Evolutionary conservation across 2,888 invertebrate genomes (phyloP).

Genomic region (Parnassius orleans): DNA sequence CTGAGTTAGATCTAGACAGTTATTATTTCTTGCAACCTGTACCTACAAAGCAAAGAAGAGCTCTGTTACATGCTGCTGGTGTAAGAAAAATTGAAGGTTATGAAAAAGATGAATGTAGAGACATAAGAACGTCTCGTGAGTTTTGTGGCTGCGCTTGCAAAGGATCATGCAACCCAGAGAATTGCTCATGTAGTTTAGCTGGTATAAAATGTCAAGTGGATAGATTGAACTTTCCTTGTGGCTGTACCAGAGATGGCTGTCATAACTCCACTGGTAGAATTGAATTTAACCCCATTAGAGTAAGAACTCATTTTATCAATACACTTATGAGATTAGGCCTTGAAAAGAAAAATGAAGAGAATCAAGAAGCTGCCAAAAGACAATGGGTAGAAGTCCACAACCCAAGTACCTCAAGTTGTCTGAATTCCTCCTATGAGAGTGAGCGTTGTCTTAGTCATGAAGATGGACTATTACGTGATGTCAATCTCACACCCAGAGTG

Average conservation of each 20-base stretch:
- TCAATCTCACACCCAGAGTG: constrained; percentile 76
- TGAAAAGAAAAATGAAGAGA: constrained; percentile 90
- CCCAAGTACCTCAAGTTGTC: constrained; percentile 52
- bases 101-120: constrained; percentile 96
- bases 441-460: constrained; percentile 61
- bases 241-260: constrained; percentile 96
- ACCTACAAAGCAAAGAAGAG: constrained; percentile 93
- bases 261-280: constrained; percentile 95
- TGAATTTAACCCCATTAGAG: constrained; percentile 97
- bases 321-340: constrained; percentile 96
- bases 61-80: constrained; percentile 94
- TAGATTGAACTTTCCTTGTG: constrained; percentile 97
- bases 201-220: constrained; percentile 99
- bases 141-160: constrained; percentile 96
- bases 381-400: constrained; percentile 72
- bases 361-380: constrained; percentile 66
- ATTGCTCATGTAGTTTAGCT: constrained; percentile 95
- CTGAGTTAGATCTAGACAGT: constrained; percentile 92
- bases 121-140: constrained; percentile 94
- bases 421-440: constrained; percentile 62
- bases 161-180: constrained; percentile 96
- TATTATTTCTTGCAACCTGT: constrained; percentile 96
- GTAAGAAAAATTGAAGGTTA: constrained; percentile 95
- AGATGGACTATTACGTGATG: constrained; percentile 75
- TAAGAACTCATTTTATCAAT: constrained; percentile 97